Conservation (phyloP, 2,113 vertebrate species). For the Scolopax mira region DNA sequence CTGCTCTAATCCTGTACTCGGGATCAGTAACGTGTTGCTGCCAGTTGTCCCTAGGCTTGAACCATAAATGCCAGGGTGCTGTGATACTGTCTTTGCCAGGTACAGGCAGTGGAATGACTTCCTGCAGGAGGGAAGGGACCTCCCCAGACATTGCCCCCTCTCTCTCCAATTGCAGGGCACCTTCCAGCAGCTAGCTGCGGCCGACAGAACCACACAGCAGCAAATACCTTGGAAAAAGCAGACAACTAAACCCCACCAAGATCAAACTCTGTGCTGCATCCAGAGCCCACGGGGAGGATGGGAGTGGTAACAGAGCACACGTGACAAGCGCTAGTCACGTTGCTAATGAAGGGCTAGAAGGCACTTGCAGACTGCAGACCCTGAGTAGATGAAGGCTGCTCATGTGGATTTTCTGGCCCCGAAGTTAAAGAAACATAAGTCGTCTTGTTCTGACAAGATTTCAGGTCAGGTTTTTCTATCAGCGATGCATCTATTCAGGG, state of each 20-base stretch:
- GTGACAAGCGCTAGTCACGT: neutral
- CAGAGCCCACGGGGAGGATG: neutral
- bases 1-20: neutral
- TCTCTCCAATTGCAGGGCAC: neutral
- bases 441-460: constrained; percentile 1
- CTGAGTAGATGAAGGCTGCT: neutral
- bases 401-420: constrained; percentile 4
- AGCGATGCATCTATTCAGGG: neutral
- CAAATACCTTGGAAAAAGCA: neutral
- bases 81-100: neutral
- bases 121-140: neutral
- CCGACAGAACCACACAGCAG: neutral
- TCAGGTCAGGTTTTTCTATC: constrained; percentile 22
- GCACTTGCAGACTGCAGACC: neutral
- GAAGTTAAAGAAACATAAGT: neutral
- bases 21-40: neutral
- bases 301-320: neutral
- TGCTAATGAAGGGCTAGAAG: constrained; percentile 8
- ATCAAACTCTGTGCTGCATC: neutral
- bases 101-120: neutral
- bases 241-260: neutral
- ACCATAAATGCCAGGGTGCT: neutral
- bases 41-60: neutral
- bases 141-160: neutral
- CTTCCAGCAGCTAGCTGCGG: neutral